Evolutionary conservation across 2,113 vertebrate species (phyloP).

Genomic region (Bos indicus): DNA sequence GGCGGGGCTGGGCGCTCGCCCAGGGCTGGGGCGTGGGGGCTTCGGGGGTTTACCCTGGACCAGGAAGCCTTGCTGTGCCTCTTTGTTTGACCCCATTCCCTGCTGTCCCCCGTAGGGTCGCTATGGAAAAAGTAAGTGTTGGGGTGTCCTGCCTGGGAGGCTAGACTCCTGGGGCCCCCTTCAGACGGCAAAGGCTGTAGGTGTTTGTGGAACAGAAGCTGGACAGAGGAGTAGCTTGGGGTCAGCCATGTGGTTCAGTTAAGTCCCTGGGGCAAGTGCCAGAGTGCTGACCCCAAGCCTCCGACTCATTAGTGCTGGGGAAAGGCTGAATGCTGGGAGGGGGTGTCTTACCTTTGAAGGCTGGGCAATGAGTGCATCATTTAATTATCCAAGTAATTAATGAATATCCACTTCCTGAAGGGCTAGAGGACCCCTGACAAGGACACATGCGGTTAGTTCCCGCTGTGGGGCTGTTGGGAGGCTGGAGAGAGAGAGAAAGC

Average conservation of each 20-base stretch:
- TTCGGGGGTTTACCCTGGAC: background rate
- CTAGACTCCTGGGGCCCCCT: background rate
- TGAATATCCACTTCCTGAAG: background rate
- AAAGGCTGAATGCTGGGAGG: background rate
- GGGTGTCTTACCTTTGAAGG: background rate
- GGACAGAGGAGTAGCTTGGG: background rate
- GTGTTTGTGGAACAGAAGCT: background rate
- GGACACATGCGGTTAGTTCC: background rate
- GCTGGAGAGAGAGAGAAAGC: background rate
- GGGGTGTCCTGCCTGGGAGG: background rate
- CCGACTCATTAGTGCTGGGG: background rate
- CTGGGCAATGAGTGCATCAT: background rate
- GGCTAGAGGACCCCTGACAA: background rate
- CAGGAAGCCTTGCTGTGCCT: background rate
- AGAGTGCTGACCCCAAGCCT: background rate
- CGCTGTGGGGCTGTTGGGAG: background rate
- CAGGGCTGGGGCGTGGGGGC: background rate
- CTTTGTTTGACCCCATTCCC: too few relatives aligned
- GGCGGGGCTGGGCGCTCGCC: background rate
- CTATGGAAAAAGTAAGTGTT: background rate
- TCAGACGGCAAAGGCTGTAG: background rate
- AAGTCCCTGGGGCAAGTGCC: background rate
- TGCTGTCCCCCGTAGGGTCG: background rate
- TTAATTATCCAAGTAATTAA: background rate
- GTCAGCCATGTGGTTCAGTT: background rate